These are phyloP conservation scores for Calliphora vomitoria DNA, from an alignment of 2,888 invertebrate species.

Conservation along the genomic window DNA sequence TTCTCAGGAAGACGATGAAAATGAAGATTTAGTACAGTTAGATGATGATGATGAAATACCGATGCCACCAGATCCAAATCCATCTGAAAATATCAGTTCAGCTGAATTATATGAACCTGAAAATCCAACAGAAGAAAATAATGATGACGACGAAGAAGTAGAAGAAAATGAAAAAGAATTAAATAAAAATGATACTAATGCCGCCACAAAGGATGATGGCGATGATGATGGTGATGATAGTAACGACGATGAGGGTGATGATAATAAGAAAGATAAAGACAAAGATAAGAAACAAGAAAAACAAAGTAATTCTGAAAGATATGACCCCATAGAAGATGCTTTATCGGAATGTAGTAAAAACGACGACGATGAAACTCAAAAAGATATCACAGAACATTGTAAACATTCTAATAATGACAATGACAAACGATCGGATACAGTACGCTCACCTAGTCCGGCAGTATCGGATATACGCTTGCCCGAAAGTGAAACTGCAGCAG, in stretches of 20 bases:
- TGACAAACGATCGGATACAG: slow-evolving; percentile 48
- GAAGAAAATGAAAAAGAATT: slow-evolving; percentile 63
- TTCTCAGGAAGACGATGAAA: slow-evolving; percentile 85
- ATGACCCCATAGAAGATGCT: slow-evolving; percentile 69
- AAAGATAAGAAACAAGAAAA: slow-evolving; percentile 50
- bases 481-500: slow-evolving; percentile 74
- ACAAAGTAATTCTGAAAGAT: slow-evolving; percentile 43
- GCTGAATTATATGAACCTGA: slow-evolving; percentile 83
- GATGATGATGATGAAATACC: slow-evolving; percentile 84
- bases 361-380: slow-evolving; percentile 11
- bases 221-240: slow-evolving; percentile 58
- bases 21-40: slow-evolving; percentile 85
- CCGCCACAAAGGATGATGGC: slow-evolving; percentile 51
- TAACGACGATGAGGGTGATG: slow-evolving; percentile 53
- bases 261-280: slow-evolving; percentile 40
- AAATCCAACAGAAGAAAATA: slow-evolving; percentile 81
- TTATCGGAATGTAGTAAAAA: slow-evolving; percentile 44
- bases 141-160: slow-evolving; percentile 72
- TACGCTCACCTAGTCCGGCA: slow-evolving; percentile 73
- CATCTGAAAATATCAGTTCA: slow-evolving; percentile 67
- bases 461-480: slow-evolving; percentile 74
- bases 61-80: slow-evolving; percentile 80
- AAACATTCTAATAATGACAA: slow-evolving; percentile 42
- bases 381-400: slow-evolving; percentile 16
- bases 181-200: slow-evolving; percentile 41